phyloP scores from a whole-genome alignment of 2,113 vertebrate genomes.

The Hiodon tergisus region DNA sequence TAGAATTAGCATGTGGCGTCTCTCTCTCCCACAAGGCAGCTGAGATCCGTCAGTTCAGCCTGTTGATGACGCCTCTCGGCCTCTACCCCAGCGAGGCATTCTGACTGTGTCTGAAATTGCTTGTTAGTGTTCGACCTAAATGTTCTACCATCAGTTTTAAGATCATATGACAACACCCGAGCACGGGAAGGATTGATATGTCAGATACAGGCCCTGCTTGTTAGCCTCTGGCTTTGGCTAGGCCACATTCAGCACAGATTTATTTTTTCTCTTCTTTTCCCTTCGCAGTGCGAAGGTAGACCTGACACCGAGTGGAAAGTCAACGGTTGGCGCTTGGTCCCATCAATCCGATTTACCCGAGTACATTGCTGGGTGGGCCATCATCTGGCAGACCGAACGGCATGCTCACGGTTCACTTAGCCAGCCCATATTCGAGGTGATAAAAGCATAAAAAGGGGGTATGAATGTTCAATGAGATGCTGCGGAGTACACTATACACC shows the following conservation, averaged over 20 bases:
- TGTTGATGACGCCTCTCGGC: not conserved
- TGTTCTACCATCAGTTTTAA: not conserved
- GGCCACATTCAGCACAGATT: no score
- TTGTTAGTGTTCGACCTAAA: no score
- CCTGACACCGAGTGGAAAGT: not conserved
- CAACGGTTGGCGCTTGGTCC: conserved; percentile 22
- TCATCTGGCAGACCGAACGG: conserved; percentile 45
- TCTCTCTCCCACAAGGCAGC: conserved; percentile 51
- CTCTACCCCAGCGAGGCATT: not conserved
- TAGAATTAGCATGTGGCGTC: conserved; percentile 63
- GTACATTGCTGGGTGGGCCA: conserved; percentile 42
- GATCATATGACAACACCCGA: not conserved
- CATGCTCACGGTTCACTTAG: conserved; percentile 49
- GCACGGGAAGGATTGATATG: not conserved
- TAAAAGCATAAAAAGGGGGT: conserved; percentile 70
- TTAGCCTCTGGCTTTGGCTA: no score
- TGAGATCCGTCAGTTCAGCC: conserved; percentile 45
- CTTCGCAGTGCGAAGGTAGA: no score
- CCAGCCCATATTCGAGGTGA: conserved; percentile 58
- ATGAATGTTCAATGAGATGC: conserved; percentile 62
- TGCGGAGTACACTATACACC: conserved; percentile 53
- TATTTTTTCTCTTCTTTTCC: no score
- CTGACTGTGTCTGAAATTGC: not conserved
- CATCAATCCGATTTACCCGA: conserved; percentile 46
- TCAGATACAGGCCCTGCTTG: not conserved